Base-by-base conservation (phyloP, 2,888 invertebrate genomes). In the Lobophora halterata region DNA sequence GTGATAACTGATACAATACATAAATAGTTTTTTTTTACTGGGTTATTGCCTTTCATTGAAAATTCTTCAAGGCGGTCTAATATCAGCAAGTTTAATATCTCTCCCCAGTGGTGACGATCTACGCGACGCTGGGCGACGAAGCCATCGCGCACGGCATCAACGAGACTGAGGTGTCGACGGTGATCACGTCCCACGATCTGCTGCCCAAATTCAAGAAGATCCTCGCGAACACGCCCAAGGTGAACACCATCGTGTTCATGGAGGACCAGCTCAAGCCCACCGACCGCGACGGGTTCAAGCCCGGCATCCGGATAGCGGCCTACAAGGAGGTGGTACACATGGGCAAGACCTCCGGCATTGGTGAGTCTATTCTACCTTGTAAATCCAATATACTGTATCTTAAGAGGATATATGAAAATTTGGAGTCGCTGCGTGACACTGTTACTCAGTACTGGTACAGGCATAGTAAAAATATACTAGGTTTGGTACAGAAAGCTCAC, bases 121-220 rank as follows among this genome's bases (percentile, higher is more conserved):
- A 99, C 78, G 96, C 99, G 1, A 99, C 98, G 0, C 89, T 99
- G 6, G 98, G 98, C 17, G 97, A 98, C 69, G 98, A 99, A 3
- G 99, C 98, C 1, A 95, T 99, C 46, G 93, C 95, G 3, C 98
- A 98, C 80, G 98, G 98, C 58, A 95, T 99, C 67, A 97, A 97
- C 74, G 98, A 99, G 89, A 97, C 99, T 0, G 97, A 98, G 72
- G 97, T 97, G 0, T 92, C 93, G 25, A 93, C 95, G 4, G 95
- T 99, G 18, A 95, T 99, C 70, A 99, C 99, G 8, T 93, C 96
- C 14, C 94, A 94, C 76, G 97, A 97, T 45, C 90, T 99, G 37
- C 88, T 99, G 74, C 94, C 96, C 27, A 98, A 98, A 86, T 95
- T 98, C 79, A 93, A 92, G 77, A 90, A 91, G 50, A 91, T 97